Evolutionary conservation across 1,140 invertebrate genomes (phyloP), one percentile per base, ranked within the genome.

Genomic region (Notospermus geniculatus): DNA sequence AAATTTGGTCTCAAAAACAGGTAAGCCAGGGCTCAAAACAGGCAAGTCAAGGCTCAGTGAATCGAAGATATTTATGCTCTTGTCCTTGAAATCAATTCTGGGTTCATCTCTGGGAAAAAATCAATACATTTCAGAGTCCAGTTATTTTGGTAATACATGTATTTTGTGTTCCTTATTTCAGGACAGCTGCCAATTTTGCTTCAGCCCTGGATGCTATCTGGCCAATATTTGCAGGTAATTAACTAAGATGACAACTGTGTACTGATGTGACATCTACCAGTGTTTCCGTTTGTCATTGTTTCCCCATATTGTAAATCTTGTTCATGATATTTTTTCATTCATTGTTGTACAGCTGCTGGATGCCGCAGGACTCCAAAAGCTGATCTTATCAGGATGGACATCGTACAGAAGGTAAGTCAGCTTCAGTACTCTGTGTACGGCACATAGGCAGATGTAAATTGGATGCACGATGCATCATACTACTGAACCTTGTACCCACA

Each of bases 171-270:
- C 59, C 19, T 58, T n/a, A 57, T 68, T 67, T 23, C 63, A 79
- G 77, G 56, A 75, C 77, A 43, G 69, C 77, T 41, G 66, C 74
- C 53, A 75, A 79, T 61, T 77, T 77, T 73, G 77, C 77, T 28
- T 79, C 77, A 54, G 77, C 77, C 23, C 63, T 74, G 45, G 77
- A 79, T 69, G 67, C 71, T 29, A 75, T 79, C 43, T 79, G 77
- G 77, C 69, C 77, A 59, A 72, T 79, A 62, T 79, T 79, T 73
- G 77, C 71, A 60, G 74, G 74, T 75, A 71, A 43, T 58, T 30
- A 29, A 54, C 46, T n/a, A 28, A 22, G 19, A n/a, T 36, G 28
- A 19, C 19, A 57, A 2, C 1, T n/a, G 27, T 27, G 22, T 45
- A 36, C n/a, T 19, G 19, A 36, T 57, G 19, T 7, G 15, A 57